Evolutionary conservation across 2,113 vertebrate genomes (phyloP), one percentile per base, ranked within the genome.

Genomic region (Periophthalmus modestus): DNA sequence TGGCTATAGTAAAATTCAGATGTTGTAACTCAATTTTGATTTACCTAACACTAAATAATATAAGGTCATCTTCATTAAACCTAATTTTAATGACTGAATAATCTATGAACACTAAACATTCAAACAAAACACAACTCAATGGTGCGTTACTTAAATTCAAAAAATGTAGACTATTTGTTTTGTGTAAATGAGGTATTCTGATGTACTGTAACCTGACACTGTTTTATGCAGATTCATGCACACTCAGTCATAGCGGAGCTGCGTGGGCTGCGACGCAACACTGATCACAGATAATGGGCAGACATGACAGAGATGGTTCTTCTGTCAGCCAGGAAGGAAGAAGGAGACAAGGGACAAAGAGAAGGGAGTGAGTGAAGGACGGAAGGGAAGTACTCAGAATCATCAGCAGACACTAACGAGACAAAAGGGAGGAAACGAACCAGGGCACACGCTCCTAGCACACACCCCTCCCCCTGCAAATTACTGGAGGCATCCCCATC

Each of bases 341-440:
- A 66, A 78, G 74, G 68, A 78, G 52, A 80, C 73, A 59, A 12
- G 33, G 21, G 54, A 83, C 24, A 67, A 72, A 75, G 59, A 62
- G 28, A 52, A 24, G 62, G 21, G 67, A 66, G 12, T 66, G 54
- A 73, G 58, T 7, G 75, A 72, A 79, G 77, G 73, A 85, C 71
- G 76, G 77, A 76, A 82, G 77, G 63, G 76, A 77, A 71, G 71
- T 83, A 82, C 77, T 78, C 80, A 81, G 55, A 62, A 71, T 90
- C 84, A 87, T 85, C 85, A 89, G 65, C 74, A 77, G 66, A 82
- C 73, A 70, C 62, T 47, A 75, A 75, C 75, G 28, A 90, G 82
- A 91, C 87, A 91, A 91, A 90, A 87, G 89, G 65, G 74, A 76
- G 82, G 88, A 90, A 89, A 88, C 81, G 78, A 88, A 83, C 15